Evolutionary conservation across 1,140 invertebrate species (phyloP), one percentile per base, ranked within the genome.

Genomic region (Asbolus verrucosus): DNA sequence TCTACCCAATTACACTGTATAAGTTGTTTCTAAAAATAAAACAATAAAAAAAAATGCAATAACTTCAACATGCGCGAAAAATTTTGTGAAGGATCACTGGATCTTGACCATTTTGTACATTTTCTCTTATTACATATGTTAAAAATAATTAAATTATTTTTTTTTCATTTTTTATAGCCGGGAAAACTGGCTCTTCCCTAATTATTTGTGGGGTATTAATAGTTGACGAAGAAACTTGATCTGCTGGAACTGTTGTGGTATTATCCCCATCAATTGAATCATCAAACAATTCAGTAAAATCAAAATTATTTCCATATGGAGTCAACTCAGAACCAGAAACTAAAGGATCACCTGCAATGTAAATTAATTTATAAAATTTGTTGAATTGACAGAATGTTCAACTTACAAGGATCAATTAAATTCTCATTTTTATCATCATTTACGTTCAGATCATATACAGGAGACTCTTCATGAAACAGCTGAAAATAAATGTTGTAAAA

Each of bases 241-340:
- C 2, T 33, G 54, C 16, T 24, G 14, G 61, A 43, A 21, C 38
- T 4, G 16, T 43, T 24, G 59, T 19, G 1, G 50, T 50, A 18
- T 36, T 18, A 16, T 65, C 67, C 3, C 69, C 69, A 31, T 69
- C 70, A 41, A 72, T 36, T 4, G 72, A 63, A 50, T 75, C 75
- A 65, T 77, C 73, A 62, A 77, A 74, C n/a, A 77, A 61, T 68
- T 73, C 73, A 27, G 43, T 71, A 62, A 77, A 76, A 71, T 77
- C 76, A 46, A 73, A 27, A 14, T 24, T 69, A 39, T n/a, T 46
- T 39, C 61, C 41, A 31, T 72, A 74, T 14, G 65, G 43, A 13
- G 73, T 60, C 14, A 73, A 30, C 69, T 78, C 68, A 6, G 71
- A 74, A 16, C 75, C 72, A 15, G 71, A 69, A 18, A 75, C 38